Conservation (phyloP, 2,113 vertebrate genomes). For the Phrynocephalus versicolor region DNA sequence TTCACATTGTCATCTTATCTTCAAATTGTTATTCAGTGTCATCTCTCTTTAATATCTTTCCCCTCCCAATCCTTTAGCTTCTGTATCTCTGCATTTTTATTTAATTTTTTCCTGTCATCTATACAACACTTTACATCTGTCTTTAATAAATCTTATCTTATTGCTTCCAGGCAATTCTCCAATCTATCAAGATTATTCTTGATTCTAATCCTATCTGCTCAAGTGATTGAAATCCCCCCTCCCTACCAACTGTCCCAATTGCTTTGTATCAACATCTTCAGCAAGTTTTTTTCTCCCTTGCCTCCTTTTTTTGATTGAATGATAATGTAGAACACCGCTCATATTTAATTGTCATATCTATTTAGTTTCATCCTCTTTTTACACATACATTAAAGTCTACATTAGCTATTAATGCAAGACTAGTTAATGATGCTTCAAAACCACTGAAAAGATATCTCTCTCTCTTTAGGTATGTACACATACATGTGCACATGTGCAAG, state of each 20-base stretch:
- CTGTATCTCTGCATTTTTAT: background rate
- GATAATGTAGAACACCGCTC: background rate
- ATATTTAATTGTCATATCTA: background rate
- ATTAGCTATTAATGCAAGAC: constrained; percentile 8
- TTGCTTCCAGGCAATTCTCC: constrained; percentile 5
- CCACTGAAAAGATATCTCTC: background rate
- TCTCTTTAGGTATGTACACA: too few relatives aligned
- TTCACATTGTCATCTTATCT: background rate
- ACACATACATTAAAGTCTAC: background rate
- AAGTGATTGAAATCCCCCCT: background rate
- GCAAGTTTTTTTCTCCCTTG: background rate
- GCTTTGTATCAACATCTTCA: background rate
- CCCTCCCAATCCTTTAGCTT: background rate
- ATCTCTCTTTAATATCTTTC: background rate
- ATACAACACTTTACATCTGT: constrained; percentile 1
- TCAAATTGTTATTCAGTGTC: background rate
- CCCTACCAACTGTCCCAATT: background rate
- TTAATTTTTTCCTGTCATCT: background rate
- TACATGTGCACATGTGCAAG: too few relatives aligned
- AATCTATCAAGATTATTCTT: constrained; percentile 13
- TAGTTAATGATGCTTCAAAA: background rate
- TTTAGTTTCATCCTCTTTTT: background rate
- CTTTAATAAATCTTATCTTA: constrained; percentile 22
- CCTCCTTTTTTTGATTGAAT: background rate
- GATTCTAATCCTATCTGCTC: background rate